Conservation (phyloP, 2,888 invertebrate genomes). For the Eumacrocentrus americanus region DNA sequence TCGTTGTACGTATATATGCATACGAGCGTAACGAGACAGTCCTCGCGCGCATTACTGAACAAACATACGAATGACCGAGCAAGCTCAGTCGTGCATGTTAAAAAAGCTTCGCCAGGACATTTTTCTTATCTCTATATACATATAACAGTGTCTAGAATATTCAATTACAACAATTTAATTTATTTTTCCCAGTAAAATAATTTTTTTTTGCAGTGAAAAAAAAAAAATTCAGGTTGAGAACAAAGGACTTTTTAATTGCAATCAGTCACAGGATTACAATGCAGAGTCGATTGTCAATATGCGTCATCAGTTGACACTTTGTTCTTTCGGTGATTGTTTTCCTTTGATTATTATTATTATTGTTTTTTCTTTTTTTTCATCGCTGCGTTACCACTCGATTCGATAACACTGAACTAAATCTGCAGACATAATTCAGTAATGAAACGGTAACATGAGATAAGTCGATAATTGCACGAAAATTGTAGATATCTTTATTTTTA, state of each 20-base stretch:
- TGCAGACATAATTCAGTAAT: no score
- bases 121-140: neutral
- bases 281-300: no score
- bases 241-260: neutral
- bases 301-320: neutral
- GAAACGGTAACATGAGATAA: no score
- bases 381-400: no score
- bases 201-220: no score
- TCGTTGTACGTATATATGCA: constrained; percentile 15
- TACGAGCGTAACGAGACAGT: constrained; percentile 5
- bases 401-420: no score
- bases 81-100: constrained; percentile 14
- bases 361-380: no score
- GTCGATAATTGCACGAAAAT: no score
- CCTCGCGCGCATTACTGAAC: neutral
- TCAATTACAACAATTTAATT: neutral
- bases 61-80: constrained; percentile 18
- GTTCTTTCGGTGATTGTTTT: neutral
- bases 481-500: no score
- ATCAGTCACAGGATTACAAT: no score
- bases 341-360: neutral
- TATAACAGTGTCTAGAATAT: neutral
- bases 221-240: neutral
- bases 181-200: no score
- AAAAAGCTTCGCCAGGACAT: neutral